Base-by-base conservation (phyloP, 2,888 invertebrate species). In the Cosmorhoe ocellata region DNA sequence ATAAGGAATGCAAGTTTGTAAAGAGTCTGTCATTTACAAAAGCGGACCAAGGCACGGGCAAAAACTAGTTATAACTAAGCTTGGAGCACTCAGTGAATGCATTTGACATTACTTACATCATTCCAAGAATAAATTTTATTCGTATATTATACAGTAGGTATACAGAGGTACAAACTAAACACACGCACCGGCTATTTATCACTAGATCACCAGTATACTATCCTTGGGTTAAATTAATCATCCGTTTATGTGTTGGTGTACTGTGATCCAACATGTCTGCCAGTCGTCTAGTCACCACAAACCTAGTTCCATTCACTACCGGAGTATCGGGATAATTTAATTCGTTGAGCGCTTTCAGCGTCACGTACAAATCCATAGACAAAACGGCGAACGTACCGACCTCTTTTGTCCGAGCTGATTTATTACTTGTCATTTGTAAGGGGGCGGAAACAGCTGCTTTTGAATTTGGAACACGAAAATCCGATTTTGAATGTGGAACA, bases 331-430 rank as follows among this genome's bases (percentile, higher is more conserved):
- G 18, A 30, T 30, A 18, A 2, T 18, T 18, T 88, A 88, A 88
- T 86, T 64, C 87, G 68, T 67, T 69, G 60, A 65, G 63, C 65
- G 71, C 67, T 77, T 83, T 79, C 83, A 53, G 30, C 63, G 79
- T 73, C 85, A 85, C 85, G 85, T 83, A 63, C 52, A 34, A 10
- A 12, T 18, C 75, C 72, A 73, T 67, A 69, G 71, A 71, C 72
- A 73, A 70, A 54, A 47, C 51, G 47, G 44, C 41, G 44, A 37
- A 30, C 39, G 27, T 42, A 22, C 37, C 48, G 50, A 56, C 59
- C 57, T 56, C 56, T 45, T 60, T 61, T 61, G 60, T 61, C 41
- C 38, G 28, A 55, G 40, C 49, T 56, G 61, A 61, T 59, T 61
- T 61, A 61, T 61, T 49, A 43, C 43, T 24, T 49, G 54, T 53